Evolutionary conservation across 2,888 invertebrate species (phyloP).

Genomic region (Teinopalpus imperialis): DNA sequence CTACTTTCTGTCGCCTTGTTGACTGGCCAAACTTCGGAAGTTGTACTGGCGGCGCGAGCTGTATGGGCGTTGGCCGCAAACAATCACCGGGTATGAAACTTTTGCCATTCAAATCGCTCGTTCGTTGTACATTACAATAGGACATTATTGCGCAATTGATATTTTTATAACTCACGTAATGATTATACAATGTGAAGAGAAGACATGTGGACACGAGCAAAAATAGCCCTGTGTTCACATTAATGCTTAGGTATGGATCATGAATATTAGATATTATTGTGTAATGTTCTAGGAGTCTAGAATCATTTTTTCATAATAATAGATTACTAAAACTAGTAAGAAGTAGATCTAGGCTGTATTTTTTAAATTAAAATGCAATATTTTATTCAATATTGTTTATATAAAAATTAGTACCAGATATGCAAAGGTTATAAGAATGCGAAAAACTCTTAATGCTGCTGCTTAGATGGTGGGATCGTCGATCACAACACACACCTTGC

Average conservation of each 20-base stretch:
- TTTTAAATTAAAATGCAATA: no score
- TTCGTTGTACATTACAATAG: not conserved
- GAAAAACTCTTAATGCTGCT: no score
- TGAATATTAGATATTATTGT: not conserved
- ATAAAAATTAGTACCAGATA: no score
- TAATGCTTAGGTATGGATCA: slow-evolving; percentile 5
- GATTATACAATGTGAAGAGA: not conserved
- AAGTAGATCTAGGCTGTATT: no score
- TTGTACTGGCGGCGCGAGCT: slow-evolving; percentile 75
- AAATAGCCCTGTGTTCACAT: not conserved
- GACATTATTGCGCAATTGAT: slow-evolving; percentile 1
- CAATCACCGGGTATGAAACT: slow-evolving; percentile 81
- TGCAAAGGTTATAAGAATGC: no score
- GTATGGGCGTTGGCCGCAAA: slow-evolving; percentile 87
- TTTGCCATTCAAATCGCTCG: not conserved
- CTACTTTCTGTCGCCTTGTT: slow-evolving; percentile 56
- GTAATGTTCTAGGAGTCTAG: no score
- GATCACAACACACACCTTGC: no score
- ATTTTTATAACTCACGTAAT: not conserved
- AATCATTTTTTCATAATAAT: no score
- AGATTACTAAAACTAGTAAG: no score
- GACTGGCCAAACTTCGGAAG: slow-evolving; percentile 55
- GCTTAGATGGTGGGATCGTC: no score
- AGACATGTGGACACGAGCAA: not conserved
- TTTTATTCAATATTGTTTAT: no score